Evolutionary conservation across 2,797 vertebrate species (phyloP).

Genomic region (Anniella stebbinsi): DNA sequence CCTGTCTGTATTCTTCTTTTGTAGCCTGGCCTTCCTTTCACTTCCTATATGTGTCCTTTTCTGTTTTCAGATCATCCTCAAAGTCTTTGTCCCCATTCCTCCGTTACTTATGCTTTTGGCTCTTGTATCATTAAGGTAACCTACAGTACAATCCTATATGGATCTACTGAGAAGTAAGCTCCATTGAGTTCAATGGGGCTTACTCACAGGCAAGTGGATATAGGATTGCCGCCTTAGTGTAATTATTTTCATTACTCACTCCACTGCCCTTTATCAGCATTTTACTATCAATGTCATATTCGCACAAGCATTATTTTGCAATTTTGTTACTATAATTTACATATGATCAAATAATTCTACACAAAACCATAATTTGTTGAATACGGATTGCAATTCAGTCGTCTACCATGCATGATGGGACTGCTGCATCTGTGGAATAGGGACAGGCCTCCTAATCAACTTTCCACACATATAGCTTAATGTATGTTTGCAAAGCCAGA

Average conservation of each 20-base stretch:
- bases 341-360: background rate
- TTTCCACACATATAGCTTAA: background rate
- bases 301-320: background rate
- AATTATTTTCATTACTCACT: background rate
- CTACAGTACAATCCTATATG: too few relatives aligned
- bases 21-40: too few relatives aligned
- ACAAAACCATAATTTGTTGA: background rate
- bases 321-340: background rate
- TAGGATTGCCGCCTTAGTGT: too few relatives aligned
- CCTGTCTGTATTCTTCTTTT: too few relatives aligned
- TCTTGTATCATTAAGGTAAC: too few relatives aligned
- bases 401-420: background rate
- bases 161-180: too few relatives aligned
- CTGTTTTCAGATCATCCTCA: too few relatives aligned
- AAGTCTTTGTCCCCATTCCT: background rate
- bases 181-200: too few relatives aligned
- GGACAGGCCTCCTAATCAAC: background rate
- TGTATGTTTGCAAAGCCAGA: background rate
- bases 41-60: too few relatives aligned
- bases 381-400: background rate
- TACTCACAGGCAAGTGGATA: too few relatives aligned
- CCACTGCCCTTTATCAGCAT: background rate
- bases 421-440: background rate
- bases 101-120: too few relatives aligned
- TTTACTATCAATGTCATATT: background rate